These are phyloP conservation scores for Lasaia peninsularis DNA, from an alignment of 1,140 invertebrate genomes.

Conservation along the genomic window DNA sequence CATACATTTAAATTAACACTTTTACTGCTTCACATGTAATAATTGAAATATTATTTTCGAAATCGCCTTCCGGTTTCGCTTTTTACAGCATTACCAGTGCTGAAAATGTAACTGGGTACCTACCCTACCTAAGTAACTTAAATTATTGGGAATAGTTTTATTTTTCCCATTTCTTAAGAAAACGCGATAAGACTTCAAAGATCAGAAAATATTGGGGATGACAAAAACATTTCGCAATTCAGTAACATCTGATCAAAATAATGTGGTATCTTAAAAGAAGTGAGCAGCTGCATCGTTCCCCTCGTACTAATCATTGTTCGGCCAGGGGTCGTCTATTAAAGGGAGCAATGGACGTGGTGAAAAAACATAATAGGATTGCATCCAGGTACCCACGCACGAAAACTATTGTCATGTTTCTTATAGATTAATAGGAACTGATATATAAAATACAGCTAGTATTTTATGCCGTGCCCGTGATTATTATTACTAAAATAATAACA, in stretches of 20 bases:
- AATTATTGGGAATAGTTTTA: too few species aligned
- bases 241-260: slow-evolving; percentile 33
- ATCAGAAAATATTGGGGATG: background rate
- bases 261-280: slow-evolving; percentile 52
- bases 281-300: slow-evolving; percentile 69
- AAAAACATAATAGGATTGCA: slow-evolving; percentile 53
- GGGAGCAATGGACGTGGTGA: slow-evolving; percentile 54
- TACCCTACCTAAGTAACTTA: too few species aligned
- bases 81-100: too few species aligned
- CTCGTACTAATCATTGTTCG: slow-evolving; percentile 63
- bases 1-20: too few species aligned
- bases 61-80: too few species aligned
- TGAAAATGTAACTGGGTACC: too few species aligned
- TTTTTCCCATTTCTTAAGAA: background rate
- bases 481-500: too few species aligned
- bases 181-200: background rate
- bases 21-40: too few species aligned
- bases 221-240: slow-evolving; percentile 25
- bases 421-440: slow-evolving; percentile 19
- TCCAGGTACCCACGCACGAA: slow-evolving; percentile 57
- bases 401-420: slow-evolving; percentile 38
- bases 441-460: background rate
- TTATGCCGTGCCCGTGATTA: too few species aligned
- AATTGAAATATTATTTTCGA: too few species aligned
- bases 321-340: slow-evolving; percentile 63